Percentiles rank a stretch among this genome's conserved stretches.
Evolutionary conservation across 2,888 invertebrate species (phyloP).

Genomic region (Phyllotreta cruciferae): DNA sequence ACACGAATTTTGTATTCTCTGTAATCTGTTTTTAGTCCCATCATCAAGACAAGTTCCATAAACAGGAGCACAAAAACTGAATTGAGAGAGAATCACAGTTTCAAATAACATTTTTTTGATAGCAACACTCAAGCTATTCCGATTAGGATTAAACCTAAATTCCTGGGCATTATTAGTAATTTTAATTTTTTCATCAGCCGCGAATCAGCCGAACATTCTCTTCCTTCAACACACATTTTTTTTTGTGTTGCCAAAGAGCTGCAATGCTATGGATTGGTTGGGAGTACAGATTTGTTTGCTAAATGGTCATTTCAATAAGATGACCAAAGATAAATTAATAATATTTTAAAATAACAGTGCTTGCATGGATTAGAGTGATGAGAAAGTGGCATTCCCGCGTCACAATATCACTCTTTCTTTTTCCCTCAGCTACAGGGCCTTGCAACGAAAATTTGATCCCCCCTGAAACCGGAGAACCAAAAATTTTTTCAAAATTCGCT

Average conservation of each 20-base stretch:
- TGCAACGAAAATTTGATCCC: too few species aligned
- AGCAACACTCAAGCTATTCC: not conserved
- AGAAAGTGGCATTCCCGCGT: too few species aligned
- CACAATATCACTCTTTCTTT: too few species aligned
- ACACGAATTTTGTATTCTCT: slow-evolving; percentile 14
- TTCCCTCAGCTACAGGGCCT: too few species aligned
- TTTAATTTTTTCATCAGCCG: slow-evolving; percentile 7
- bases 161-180: slow-evolving; percentile 1
- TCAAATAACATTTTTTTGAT: slow-evolving; percentile 13
- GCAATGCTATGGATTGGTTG: not conserved
- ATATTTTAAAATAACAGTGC: too few species aligned
- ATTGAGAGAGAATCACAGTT: slow-evolving; percentile 5
- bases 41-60: slow-evolving; percentile 1
- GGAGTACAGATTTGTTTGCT: too few species aligned
- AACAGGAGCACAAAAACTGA: not conserved
- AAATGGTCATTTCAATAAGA: too few species aligned
- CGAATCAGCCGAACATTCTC: slow-evolving; percentile 3
- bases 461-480: too few species aligned
- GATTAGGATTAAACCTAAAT: slow-evolving; percentile 13
- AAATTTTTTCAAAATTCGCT: too few species aligned
- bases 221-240: slow-evolving; percentile 5
- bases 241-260: not conserved
- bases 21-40: not conserved
- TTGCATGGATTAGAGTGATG: too few species aligned
- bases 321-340: too few species aligned